phyloP scores from a whole-genome alignment of 2,113 vertebrate species.

The Xiphorhynchus elegans region DNA sequence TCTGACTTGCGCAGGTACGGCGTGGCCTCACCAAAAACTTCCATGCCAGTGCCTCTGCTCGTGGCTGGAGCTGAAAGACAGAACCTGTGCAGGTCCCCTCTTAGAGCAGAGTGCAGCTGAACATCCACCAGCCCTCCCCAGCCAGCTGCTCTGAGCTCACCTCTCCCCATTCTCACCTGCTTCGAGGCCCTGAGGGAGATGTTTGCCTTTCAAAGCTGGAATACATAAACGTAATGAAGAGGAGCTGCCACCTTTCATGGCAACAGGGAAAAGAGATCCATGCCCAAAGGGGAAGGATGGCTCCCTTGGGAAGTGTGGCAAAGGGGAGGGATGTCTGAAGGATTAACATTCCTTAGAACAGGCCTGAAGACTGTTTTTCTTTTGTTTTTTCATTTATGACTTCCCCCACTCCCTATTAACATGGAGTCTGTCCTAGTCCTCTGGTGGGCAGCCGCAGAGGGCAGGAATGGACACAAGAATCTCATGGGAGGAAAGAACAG shows the following conservation, averaged over 20 bases:
- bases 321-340: not conserved
- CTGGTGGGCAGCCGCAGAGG: not conserved
- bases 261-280: not conserved
- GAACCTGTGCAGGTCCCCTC: not conserved
- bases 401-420: not conserved
- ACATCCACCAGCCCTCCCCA: not conserved
- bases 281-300: not conserved
- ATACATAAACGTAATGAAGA: not conserved
- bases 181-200: not conserved
- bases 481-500: not conserved
- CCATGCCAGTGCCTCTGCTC: constrained; percentile 80
- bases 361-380: not conserved
- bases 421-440: not conserved
- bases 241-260: not conserved
- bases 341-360: not conserved
- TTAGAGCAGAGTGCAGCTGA: not conserved
- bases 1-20: constrained; percentile 80
- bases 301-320: not conserved
- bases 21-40: constrained; percentile 77
- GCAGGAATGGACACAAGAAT: not conserved
- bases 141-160: not conserved
- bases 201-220: not conserved
- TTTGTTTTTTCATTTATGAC: not conserved
- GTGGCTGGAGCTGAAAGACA: constrained; percentile 67
- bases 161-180: not conserved